phyloP scores from a whole-genome alignment of 2,113 vertebrate genomes.

The Octodon degus region DNA sequence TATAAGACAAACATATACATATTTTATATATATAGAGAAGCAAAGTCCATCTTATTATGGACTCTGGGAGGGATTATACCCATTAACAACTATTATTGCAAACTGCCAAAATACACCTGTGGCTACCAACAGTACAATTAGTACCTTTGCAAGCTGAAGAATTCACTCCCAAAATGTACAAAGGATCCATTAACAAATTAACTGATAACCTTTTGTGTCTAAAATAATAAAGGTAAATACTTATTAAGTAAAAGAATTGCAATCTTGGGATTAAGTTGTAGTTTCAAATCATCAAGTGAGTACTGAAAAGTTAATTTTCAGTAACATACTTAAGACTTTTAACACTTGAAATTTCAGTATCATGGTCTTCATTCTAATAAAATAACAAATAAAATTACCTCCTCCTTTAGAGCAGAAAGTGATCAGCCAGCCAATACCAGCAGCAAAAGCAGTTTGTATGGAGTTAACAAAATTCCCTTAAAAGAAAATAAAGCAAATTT shows the following conservation, averaged over 20 bases:
- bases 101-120: not conserved
- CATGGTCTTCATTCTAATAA: slow-evolving; percentile 6
- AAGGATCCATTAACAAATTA: not conserved
- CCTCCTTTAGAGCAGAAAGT: slow-evolving; percentile 93
- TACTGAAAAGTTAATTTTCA: slow-evolving; percentile 23
- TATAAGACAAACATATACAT: not conserved
- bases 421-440: slow-evolving; percentile 94
- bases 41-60: not conserved
- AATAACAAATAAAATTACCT: slow-evolving; percentile 87
- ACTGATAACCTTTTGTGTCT: not conserved
- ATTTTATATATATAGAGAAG: not conserved
- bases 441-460: slow-evolving; percentile 92
- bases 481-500: slow-evolving; percentile 72
- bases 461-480: slow-evolving; percentile 94
- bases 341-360: slow-evolving; percentile 34
- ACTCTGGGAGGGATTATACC: not conserved
- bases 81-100: slow-evolving; percentile 15
- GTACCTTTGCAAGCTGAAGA: not conserved
- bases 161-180: not conserved
- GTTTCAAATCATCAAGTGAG: not conserved
- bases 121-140: not conserved
- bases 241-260: slow-evolving; percentile 44
- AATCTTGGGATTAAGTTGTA: slow-evolving; percentile 32
- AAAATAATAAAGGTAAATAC: not conserved
- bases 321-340: slow-evolving; percentile 8